phyloP scores from a whole-genome alignment of 2,888 invertebrate genomes.

The Cerceris rybyensis region DNA sequence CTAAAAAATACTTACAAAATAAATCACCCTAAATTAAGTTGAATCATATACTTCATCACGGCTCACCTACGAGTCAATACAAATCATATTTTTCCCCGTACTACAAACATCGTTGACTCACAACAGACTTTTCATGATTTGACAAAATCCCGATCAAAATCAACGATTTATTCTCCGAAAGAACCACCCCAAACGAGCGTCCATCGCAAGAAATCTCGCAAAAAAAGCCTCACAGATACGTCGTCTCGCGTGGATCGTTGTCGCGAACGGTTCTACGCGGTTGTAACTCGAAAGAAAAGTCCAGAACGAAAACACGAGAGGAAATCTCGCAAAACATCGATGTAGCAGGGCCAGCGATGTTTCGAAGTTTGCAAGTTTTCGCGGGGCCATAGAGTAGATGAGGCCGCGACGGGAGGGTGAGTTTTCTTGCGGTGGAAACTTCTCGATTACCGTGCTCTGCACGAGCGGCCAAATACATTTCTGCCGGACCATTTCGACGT shows the following conservation, averaged over 20 bases:
- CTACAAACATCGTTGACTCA: no score
- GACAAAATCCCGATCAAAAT: no score
- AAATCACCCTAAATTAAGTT: no score
- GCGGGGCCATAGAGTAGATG: slow-evolving; percentile 38
- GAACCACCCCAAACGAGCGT: no score
- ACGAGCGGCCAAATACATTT: neutral
- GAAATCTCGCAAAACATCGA: slow-evolving; percentile 43
- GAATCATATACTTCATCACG: no score
- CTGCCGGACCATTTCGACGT: neutral
- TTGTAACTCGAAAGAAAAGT: neutral
- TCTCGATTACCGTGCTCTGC: slow-evolving; percentile 36
- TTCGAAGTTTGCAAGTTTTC: slow-evolving; percentile 43
- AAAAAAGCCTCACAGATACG: neutral
- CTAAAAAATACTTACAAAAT: no score
- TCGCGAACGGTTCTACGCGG: neutral
- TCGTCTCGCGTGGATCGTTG: neutral
- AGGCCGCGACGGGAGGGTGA: slow-evolving; percentile 37
- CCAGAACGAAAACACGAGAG: neutral
- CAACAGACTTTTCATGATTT: no score
- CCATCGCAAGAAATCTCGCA: no score
- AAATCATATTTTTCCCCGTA: no score
- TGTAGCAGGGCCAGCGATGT: slow-evolving; percentile 37
- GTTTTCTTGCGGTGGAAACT: slow-evolving; percentile 38
- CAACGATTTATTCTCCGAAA: no score
- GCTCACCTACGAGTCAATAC: no score